A percentile compares a stretch with the other conserved stretches of the same genome.
These are phyloP conservation scores for Atlantisia rogersi DNA, from an alignment of 2,113 vertebrate genomes.

Conservation along the genomic window DNA sequence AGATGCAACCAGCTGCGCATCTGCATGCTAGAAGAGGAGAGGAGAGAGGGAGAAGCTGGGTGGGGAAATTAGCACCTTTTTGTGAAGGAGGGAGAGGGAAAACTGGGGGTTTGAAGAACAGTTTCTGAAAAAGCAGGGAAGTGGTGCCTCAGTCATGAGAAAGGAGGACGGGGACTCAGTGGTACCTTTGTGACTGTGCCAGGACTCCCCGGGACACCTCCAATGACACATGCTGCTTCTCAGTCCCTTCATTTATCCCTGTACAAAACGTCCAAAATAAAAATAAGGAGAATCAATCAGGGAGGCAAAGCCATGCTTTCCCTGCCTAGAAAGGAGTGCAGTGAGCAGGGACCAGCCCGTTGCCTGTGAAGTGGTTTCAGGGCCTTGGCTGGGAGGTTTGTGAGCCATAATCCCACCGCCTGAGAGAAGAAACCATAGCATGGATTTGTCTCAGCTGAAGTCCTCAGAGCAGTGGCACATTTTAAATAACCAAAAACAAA, in stretches of 20 bases:
- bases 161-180: background rate
- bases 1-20: background rate
- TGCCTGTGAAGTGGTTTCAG: background rate
- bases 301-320: background rate
- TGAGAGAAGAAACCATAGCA: background rate
- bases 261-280: background rate
- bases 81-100: background rate
- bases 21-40: background rate
- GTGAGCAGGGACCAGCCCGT: background rate
- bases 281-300: background rate
- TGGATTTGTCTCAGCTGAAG: background rate
- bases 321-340: background rate
- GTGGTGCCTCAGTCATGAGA: background rate
- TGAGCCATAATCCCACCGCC: rapidly evolving
- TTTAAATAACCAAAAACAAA: background rate
- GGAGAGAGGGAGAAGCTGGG: rapidly evolving
- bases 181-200: background rate
- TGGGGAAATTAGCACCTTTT: background rate
- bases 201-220: background rate
- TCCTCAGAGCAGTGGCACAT: background rate
- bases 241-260: background rate
- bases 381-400: background rate
- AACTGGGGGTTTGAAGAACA: rapidly evolving
- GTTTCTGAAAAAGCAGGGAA: background rate
- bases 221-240: rapidly evolving